phyloP scores from a whole-genome alignment of 2,797 vertebrate genomes.

The Nyctalus aviator region DNA sequence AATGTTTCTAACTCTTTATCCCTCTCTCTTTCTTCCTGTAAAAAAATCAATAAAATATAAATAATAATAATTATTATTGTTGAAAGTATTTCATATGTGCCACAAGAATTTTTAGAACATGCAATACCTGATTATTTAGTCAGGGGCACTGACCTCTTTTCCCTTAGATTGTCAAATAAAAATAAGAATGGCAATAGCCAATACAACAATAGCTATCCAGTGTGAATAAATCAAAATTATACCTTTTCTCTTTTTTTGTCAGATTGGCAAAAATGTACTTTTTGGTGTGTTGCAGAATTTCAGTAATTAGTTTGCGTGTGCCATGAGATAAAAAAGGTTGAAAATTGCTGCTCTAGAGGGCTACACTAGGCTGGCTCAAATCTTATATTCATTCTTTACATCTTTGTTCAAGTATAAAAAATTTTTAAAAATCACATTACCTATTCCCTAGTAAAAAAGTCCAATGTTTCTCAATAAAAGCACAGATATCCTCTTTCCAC shows the following conservation, averaged over 20 bases:
- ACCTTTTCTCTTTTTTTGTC: background rate
- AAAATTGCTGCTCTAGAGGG: background rate
- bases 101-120: background rate
- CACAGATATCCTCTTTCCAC: conserved; percentile 99
- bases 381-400: background rate
- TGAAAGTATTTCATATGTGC: too few species aligned
- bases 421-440: conserved; percentile 84
- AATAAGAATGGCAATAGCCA: background rate
- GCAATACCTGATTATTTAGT: background rate
- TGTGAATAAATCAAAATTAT: background rate
- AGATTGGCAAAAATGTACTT: background rate
- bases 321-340: background rate
- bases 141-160: background rate
- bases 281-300: background rate
- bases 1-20: too few species aligned
- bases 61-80: too few species aligned
- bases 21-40: too few species aligned
- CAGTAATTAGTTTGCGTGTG: background rate
- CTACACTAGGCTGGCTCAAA: background rate
- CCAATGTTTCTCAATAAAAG: conserved; percentile 99
- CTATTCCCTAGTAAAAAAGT: conserved; percentile 95
- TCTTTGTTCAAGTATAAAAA: background rate
- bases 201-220: background rate
- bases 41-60: too few species aligned
- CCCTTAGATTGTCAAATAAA: background rate